Evolutionary conservation across 2,888 invertebrate species (phyloP).

Genomic region (Synanthedon tipuliformis): DNA sequence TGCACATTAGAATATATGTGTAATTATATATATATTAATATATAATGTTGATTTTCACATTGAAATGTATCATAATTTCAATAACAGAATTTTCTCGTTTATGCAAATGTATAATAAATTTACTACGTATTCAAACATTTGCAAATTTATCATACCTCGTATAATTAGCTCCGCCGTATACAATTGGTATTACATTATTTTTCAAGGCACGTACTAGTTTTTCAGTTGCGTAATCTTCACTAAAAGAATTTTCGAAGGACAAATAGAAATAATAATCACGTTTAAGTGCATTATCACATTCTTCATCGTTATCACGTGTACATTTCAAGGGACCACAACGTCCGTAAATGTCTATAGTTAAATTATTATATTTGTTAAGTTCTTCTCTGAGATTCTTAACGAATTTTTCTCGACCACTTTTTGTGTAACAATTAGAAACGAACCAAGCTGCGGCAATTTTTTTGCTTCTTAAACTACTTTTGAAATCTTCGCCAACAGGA

Average conservation of each 20-base stretch:
- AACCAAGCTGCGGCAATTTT: constrained; percentile 34
- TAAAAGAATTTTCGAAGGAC: constrained; percentile 42
- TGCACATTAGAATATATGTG: no score
- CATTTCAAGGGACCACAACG: constrained; percentile 20
- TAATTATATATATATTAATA: no score
- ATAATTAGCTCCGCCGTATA: constrained; percentile 72
- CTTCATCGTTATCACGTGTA: constrained; percentile 11
- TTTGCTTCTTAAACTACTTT: constrained; percentile 14
- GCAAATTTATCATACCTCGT: neutral
- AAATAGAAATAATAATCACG: constrained; percentile 40
- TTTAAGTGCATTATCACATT: constrained; percentile 26
- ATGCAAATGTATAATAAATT: no score
- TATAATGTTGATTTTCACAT: no score
- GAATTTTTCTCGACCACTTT: constrained; percentile 19
- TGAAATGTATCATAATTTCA: no score
- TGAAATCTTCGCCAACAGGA: constrained; percentile 17
- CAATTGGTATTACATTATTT: constrained; percentile 73
- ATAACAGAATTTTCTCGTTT: no score
- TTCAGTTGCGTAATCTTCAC: constrained; percentile 38
- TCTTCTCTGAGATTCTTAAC: constrained; percentile 17
- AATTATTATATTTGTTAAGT: constrained; percentile 22
- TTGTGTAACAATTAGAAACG: constrained; percentile 32
- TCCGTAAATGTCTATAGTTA: constrained; percentile 30
- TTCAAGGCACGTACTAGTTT: constrained; percentile 32
- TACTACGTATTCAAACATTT: no score